phyloP scores from a whole-genome alignment of 2,797 vertebrate genomes.

The Lepus townsendii region DNA sequence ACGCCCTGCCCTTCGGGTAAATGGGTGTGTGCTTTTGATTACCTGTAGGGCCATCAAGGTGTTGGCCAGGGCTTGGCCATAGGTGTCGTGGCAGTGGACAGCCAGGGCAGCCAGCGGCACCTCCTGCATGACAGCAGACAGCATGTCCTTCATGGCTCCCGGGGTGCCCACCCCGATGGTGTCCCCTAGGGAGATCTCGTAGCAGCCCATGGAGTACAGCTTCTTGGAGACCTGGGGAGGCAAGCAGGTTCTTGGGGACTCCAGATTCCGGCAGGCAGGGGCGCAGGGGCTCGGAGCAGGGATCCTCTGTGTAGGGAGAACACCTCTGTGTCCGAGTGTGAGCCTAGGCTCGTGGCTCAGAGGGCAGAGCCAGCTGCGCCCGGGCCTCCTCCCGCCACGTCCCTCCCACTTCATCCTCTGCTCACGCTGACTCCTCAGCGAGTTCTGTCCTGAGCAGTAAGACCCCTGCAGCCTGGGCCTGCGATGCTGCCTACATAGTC shows the following conservation, averaged over 20 bases:
- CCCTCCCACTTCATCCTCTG: neutral
- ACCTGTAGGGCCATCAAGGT: slow-evolving; percentile 97
- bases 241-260: neutral
- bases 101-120: slow-evolving; percentile 94
- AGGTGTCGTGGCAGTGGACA: slow-evolving; percentile 98
- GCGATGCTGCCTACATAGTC: neutral
- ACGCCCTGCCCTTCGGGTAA: neutral
- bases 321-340: neutral
- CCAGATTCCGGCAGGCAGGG: neutral
- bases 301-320: neutral
- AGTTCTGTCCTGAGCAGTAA: neutral
- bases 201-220: slow-evolving; percentile 97
- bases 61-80: slow-evolving; percentile 98
- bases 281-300: neutral
- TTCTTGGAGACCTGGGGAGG: slow-evolving; percentile 94
- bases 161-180: slow-evolving; percentile 98
- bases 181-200: slow-evolving; percentile 98
- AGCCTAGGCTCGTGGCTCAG: neutral
- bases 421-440: neutral
- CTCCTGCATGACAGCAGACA: slow-evolving; percentile 92
- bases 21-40: neutral
- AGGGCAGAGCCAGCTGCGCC: neutral
- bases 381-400: rapidly evolving
- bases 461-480: neutral
- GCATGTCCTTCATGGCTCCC: slow-evolving; percentile 95